Base-by-base conservation (phyloP, 1,140 invertebrate genomes). In the Drosophila asahinai region DNA sequence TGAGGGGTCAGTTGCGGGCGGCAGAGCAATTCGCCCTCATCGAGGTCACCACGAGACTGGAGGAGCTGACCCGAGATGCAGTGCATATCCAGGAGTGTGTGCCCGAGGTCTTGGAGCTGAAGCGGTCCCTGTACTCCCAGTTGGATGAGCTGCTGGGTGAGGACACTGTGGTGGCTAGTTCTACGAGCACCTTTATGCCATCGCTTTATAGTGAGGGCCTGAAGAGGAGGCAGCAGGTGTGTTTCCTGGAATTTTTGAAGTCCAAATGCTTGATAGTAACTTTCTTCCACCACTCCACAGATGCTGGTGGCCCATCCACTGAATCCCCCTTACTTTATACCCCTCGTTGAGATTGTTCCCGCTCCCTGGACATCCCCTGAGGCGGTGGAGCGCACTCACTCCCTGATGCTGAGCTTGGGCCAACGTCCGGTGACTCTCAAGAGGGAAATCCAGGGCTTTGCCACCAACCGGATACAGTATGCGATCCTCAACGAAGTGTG, bases 261-360 rank as follows among this genome's bases (percentile, higher is more conserved):
- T 0, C 2, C 3, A n/a, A 40, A 22, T 9, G 6, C 43, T 43
- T 25, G 3, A 15, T 19, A 30, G 38, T 12, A 42, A 30, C 25
- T 17, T 15, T 3, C 6, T 30, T 54, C 8, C 2, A 36, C 8
- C 33, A 36, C 11, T 11, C 9, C 5, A 42, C 59, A 94, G 93
- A 93, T 94, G 52, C 77, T 94, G 1, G 93, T 94, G 27, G 97
- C 97, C 5, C 98, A 99, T 94, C 98, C 98, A 7, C 97, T 99
- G 0, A 99, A 99, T 93, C 98, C 98, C 25, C 98, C 98, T 0
- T 99, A 99, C 89, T 99, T 98, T 91, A 96, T 99, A 27, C 98
- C 98, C 1, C 93, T 99, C 15, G 97, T 99, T 1, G 98, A 99
- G 94, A 95, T 99, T 36, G 97, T 99, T 1, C 98, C 98, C 1